phyloP scores from a whole-genome alignment of 2,888 invertebrate genomes.

The Cryptophagus acutangulus region DNA sequence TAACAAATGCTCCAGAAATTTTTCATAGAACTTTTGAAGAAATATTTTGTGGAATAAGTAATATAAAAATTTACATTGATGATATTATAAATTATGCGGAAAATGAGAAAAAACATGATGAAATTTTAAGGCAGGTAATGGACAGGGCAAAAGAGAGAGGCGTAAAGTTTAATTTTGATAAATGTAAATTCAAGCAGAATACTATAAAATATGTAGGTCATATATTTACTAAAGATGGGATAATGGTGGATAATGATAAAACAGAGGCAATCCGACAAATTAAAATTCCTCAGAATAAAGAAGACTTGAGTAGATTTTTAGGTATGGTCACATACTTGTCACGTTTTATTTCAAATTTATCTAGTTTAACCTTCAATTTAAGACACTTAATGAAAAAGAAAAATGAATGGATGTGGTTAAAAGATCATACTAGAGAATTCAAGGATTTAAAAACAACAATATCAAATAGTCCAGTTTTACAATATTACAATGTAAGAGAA shows the following conservation, averaged over 20 bases:
- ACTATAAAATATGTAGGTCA: constrained; percentile 30
- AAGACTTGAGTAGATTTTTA: constrained; percentile 1
- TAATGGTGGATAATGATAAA: constrained; percentile 1
- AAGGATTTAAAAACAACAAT: constrained; percentile 13
- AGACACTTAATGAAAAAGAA: constrained; percentile 11
- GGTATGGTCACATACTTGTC: constrained; percentile 14
- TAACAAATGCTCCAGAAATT: constrained; percentile 27
- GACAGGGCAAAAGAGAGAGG: constrained; percentile 16
- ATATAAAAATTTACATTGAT: constrained; percentile 27
- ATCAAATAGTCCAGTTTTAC: constrained; percentile 11
- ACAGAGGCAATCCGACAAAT: background rate
- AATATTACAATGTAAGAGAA: constrained; percentile 13
- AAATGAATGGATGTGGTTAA: constrained; percentile 11
- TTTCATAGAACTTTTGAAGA: constrained; percentile 26
- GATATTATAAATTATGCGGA: constrained; percentile 25
- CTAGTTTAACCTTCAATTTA: constrained; percentile 6
- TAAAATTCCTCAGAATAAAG: background rate
- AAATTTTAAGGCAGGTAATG: constrained; percentile 20
- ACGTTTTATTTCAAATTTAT: constrained; percentile 13
- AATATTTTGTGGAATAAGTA: constrained; percentile 24
- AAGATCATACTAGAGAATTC: constrained; percentile 12
- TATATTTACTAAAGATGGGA: constrained; percentile 22
- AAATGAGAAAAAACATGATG: constrained; percentile 23
- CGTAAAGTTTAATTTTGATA: constrained; percentile 24
- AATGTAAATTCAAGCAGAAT: constrained; percentile 23